A percentile compares a stretch with the other conserved stretches of the same genome.
Conservation (phyloP, 2,888 invertebrate species). For the Argyra leucocephala region DNA sequence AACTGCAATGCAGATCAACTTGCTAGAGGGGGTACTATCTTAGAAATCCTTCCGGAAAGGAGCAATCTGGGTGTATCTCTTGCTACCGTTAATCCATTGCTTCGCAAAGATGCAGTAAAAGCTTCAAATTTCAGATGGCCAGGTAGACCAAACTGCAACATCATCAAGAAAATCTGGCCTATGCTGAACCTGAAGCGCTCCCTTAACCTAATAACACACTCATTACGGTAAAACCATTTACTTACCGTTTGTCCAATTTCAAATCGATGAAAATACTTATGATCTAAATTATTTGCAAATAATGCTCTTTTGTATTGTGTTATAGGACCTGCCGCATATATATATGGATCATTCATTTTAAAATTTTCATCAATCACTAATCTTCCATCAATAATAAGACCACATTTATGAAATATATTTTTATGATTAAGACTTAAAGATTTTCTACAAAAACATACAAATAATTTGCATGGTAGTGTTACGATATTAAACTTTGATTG, state of each 20-base stretch:
- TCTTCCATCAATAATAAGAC: constrained; percentile 54
- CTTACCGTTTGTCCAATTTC: constrained; percentile 55
- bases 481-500: constrained; percentile 26
- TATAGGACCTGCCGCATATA: constrained; percentile 57
- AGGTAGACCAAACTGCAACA: too few species aligned
- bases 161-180: too few species aligned
- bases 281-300: constrained; percentile 46
- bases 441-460: constrained; percentile 34
- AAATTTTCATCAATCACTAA: constrained; percentile 54
- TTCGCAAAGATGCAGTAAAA: too few species aligned
- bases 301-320: constrained; percentile 54
- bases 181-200: too few species aligned
- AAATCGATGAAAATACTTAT: constrained; percentile 50
- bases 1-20: too few species aligned
- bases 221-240: neutral
- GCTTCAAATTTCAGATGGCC: too few species aligned
- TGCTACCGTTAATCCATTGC: too few species aligned
- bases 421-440: constrained; percentile 22
- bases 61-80: too few species aligned
- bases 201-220: neutral
- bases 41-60: too few species aligned
- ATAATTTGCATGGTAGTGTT: constrained; percentile 30
- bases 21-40: too few species aligned
- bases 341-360: constrained; percentile 54
- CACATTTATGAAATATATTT: constrained; percentile 44